Evolutionary conservation across 2,797 vertebrate species (phyloP).

Genomic region (Anolis apletophallus): DNA sequence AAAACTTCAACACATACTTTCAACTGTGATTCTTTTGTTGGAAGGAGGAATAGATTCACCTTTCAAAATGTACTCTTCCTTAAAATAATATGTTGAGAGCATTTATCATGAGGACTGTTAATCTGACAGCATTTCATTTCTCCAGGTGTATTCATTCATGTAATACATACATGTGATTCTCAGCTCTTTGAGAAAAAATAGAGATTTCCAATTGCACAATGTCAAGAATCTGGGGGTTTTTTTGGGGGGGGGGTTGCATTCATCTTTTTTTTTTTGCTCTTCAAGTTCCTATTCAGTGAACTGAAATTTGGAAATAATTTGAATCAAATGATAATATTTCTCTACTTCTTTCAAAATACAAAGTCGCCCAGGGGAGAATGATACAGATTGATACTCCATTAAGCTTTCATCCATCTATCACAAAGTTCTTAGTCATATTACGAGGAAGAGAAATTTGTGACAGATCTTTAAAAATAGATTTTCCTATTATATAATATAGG

Average conservation of each 20-base stretch:
- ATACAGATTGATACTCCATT: slow-evolving; percentile 1
- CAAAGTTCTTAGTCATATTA: background rate
- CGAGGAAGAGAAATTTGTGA: background rate
- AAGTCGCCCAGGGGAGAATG: background rate
- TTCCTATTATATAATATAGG: background rate
- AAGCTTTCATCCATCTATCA: slow-evolving; percentile 8
- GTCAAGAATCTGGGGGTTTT: background rate
- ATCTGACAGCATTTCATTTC: slow-evolving; percentile 49
- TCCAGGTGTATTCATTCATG: slow-evolving; percentile 36
- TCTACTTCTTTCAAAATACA: slow-evolving; percentile 1
- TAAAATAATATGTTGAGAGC: slow-evolving; percentile 28
- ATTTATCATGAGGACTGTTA: slow-evolving; percentile 29
- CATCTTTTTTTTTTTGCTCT: slow-evolving; percentile 13
- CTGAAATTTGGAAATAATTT: slow-evolving; percentile 27
- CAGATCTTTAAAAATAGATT: slow-evolving; percentile 1
- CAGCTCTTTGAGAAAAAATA: slow-evolving; percentile 46
- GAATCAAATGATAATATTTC: background rate
- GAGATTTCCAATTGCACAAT: slow-evolving; percentile 50
- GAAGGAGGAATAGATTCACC: slow-evolving; percentile 31
- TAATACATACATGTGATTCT: slow-evolving; percentile 43
- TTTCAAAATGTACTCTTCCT: slow-evolving; percentile 47
- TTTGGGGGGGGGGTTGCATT: background rate
- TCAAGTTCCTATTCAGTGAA: slow-evolving; percentile 45
- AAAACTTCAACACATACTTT: slow-evolving; percentile 36
- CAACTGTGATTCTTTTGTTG: background rate